Base-by-base conservation (phyloP, 1,140 invertebrate genomes). In the Caerostris extrusa region DNA sequence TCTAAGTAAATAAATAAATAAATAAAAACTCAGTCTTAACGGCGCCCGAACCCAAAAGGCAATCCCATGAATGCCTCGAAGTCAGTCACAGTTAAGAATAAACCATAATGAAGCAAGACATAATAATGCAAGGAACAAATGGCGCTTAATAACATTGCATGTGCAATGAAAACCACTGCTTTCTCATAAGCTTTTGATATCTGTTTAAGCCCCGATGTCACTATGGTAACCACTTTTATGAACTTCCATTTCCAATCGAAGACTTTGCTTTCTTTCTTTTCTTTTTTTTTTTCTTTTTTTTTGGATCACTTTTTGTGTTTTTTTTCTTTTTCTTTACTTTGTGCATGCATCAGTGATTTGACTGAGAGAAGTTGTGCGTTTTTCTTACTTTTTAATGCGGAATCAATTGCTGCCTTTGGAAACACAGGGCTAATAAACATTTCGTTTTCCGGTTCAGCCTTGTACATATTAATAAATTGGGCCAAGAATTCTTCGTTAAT, bases 211-310 rank as follows among this genome's bases (percentile, higher is more conserved):
- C 56, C n/a, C 17, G 17, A 83, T 83, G 82, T 83, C 82, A 57
- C 82, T 83, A 83, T 83, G 82, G 82, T 83, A 57, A 83, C 82
- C 82, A 83, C 17, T 83, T 83, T 58, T 83, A 83, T 83, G 53
- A 83, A 17, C 53, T 83, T 58, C n/a, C 17, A n/a, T 55, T 57
- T 83, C 56, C 14, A 56, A 83, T 83, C 82, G 82, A 83, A 83
- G 55, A 57, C 55, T 19, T 3, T 57, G 3, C n/a, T 19, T 7
- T 34, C 2, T 2, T 34, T 34, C 2, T 34, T 2, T 34, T 34
- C 34, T 34, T 34, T 34, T 34, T 34, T 34, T 19, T 19, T 17
- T 5, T 5, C 6, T 17, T 57, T 56, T 83, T 57, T 7, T 7
- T 34, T 12, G 50, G 10, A 8, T 17, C 17, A 67, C 14, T n/a